Conservation (phyloP, 37 sponge, comb jelly and placozoan genomes). For the Amphimedon queenslandica region DNA sequence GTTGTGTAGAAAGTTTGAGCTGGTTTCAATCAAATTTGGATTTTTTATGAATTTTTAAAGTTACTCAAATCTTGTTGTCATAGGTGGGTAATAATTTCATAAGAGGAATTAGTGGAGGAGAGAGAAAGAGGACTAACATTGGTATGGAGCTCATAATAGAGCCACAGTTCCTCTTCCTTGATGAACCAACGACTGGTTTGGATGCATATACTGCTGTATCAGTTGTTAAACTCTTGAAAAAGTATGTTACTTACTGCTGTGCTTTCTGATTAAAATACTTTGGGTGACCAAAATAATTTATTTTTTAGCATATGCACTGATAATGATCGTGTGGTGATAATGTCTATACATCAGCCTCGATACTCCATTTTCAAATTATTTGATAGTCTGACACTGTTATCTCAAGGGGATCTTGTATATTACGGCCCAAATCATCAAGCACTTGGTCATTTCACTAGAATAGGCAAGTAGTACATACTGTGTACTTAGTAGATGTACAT, state of each 20-base stretch:
- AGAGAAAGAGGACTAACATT: conserved; percentile 87
- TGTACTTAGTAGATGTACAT: background rate
- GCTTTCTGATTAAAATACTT: background rate
- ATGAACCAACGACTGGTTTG: conserved; percentile 90
- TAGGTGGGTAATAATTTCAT: conserved; percentile 75
- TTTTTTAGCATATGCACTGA: conserved; percentile 16
- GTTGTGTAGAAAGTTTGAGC: too few relatives aligned
- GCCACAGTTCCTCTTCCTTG: conserved; percentile 80
- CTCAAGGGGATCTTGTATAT: conserved; percentile 61
- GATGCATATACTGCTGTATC: conserved; percentile 81
- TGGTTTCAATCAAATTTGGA: too few relatives aligned
- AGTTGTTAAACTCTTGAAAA: conserved; percentile 64
- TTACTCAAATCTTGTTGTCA: background rate
- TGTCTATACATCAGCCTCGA: conserved; percentile 86
- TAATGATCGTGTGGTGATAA: conserved; percentile 40
- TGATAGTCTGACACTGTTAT: conserved; percentile 66
- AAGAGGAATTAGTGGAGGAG: conserved; percentile 85
- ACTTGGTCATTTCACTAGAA: conserved; percentile 43
- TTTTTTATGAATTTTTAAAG: too few relatives aligned
- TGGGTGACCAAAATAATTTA: too few relatives aligned
- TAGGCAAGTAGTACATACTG: conserved; percentile 7
- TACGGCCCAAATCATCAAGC: conserved; percentile 43
- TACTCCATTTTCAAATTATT: conserved; percentile 78
- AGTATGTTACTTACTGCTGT: conserved; percentile 20
- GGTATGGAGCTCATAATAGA: conserved; percentile 89